phyloP scores from a whole-genome alignment of 2,113 vertebrate genomes.

The Nestor notabilis region DNA sequence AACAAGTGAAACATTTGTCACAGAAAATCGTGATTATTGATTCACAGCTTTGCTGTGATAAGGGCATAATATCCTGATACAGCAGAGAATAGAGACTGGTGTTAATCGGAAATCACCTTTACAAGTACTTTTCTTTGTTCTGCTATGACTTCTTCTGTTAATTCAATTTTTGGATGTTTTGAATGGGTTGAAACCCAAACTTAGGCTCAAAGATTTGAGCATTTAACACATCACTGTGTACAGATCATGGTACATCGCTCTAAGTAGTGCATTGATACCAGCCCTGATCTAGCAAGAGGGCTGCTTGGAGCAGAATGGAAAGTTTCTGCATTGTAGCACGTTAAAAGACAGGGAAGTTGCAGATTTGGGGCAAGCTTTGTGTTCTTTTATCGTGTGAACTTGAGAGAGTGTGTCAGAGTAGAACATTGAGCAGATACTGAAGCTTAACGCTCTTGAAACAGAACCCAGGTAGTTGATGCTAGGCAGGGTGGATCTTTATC shows the following conservation, averaged over 20 bases:
- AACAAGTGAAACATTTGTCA: not conserved
- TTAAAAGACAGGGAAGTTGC: not conserved
- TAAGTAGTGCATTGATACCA: not conserved
- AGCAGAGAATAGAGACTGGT: not conserved
- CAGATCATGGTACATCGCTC: fast-evolving
- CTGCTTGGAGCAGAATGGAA: not conserved
- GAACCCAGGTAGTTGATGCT: not conserved
- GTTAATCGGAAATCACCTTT: not conserved
- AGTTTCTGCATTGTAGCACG: not conserved
- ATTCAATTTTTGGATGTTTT: not conserved
- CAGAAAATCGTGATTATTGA: not conserved
- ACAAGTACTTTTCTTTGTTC: not conserved
- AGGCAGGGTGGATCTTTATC: not conserved
- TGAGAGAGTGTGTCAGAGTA: not conserved
- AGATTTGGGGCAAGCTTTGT: not conserved
- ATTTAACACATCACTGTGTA: not conserved
- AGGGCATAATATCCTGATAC: not conserved
- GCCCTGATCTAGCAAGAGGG: not conserved
- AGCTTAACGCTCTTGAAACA: not conserved
- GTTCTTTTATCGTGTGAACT: not conserved
- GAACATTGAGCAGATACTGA: not conserved
- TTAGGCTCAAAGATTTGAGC: not conserved
- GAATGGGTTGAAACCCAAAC: not conserved
- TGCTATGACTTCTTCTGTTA: not conserved
- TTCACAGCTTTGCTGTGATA: not conserved